Conservation (phyloP, 2,797 vertebrate genomes). For the Cirrhinus molitorella region DNA sequence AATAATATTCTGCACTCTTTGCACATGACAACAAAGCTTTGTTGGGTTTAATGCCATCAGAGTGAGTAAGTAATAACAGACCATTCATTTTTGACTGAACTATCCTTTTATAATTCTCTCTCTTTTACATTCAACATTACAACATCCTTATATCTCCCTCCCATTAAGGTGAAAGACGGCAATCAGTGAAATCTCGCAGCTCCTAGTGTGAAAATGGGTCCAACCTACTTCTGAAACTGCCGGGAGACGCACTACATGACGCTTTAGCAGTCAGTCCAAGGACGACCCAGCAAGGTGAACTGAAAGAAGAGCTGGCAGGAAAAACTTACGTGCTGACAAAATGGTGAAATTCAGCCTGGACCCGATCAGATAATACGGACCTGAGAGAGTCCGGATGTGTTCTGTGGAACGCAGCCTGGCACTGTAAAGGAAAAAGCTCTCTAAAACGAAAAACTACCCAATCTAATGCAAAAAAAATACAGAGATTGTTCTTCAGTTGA, state of each 20-base stretch:
- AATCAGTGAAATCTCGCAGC: constrained; percentile 56
- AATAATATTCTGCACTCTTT: no score
- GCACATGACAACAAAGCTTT: not conserved
- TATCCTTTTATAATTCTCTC: not conserved
- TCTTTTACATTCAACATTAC: not conserved
- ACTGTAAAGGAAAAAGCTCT: constrained; percentile 20
- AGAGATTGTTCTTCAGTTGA: not conserved
- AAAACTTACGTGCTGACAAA: constrained; percentile 56
- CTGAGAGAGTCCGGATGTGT: constrained; percentile 55
- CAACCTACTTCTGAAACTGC: constrained; percentile 76
- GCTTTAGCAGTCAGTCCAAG: constrained; percentile 72
- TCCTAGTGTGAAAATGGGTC: constrained; percentile 67
- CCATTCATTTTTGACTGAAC: not conserved
- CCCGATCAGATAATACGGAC: constrained; percentile 57
- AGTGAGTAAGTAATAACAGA: not conserved
- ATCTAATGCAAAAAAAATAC: no score
- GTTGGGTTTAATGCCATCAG: not conserved
- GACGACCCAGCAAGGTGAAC: constrained; percentile 68
- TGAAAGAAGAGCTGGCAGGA: constrained; percentile 60
- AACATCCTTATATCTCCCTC: constrained; percentile 30
- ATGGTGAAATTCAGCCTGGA: constrained; percentile 59
- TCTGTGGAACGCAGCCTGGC: constrained; percentile 29
- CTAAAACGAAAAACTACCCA: constrained; percentile 1
- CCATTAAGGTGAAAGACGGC: constrained; percentile 57
- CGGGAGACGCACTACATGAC: constrained; percentile 73